Conservation (phyloP, 2,797 vertebrate genomes). For the Huso huso region DNA sequence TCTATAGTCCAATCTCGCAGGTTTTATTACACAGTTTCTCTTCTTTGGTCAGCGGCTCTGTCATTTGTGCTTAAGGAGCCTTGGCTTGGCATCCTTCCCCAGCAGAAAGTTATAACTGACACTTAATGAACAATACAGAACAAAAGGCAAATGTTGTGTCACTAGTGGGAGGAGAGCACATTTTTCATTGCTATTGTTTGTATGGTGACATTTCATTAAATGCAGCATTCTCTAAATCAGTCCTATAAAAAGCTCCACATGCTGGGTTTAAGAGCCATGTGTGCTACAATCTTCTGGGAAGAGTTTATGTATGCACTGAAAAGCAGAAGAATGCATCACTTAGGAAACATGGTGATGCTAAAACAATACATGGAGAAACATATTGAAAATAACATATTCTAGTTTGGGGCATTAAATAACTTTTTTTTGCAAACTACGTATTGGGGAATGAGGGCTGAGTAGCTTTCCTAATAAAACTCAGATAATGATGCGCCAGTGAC, state of each 20-base stretch:
- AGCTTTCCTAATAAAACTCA: too few species aligned
- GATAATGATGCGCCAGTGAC: too few species aligned
- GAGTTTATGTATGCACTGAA: too few species aligned
- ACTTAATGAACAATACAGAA: conserved; percentile 1
- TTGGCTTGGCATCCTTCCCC: neutral
- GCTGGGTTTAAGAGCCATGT: too few species aligned
- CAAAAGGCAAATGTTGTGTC: conserved; percentile 15
- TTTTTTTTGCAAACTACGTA: too few species aligned
- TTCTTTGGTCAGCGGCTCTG: conserved; percentile 7
- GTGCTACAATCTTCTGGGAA: too few species aligned
- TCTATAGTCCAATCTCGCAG: neutral
- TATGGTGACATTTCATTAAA: conserved; percentile 8
- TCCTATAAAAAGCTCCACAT: neutral
- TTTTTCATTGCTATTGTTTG: conserved; percentile 10
- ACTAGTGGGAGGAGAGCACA: conserved; percentile 15
- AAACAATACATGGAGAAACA: too few species aligned
- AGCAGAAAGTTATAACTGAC: neutral
- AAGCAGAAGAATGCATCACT: too few species aligned
- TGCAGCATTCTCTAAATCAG: neutral
- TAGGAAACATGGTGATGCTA: too few species aligned
- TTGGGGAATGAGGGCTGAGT: too few species aligned
- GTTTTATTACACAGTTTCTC: neutral
- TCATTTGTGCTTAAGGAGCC: conserved; percentile 11
- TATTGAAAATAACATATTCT: too few species aligned
- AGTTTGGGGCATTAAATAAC: too few species aligned